A percentile compares a stretch with the other conserved stretches of the same genome.
These are phyloP conservation scores for Glaucomys volans DNA, from an alignment of 2,113 vertebrate genomes.

Conservation along the genomic window DNA sequence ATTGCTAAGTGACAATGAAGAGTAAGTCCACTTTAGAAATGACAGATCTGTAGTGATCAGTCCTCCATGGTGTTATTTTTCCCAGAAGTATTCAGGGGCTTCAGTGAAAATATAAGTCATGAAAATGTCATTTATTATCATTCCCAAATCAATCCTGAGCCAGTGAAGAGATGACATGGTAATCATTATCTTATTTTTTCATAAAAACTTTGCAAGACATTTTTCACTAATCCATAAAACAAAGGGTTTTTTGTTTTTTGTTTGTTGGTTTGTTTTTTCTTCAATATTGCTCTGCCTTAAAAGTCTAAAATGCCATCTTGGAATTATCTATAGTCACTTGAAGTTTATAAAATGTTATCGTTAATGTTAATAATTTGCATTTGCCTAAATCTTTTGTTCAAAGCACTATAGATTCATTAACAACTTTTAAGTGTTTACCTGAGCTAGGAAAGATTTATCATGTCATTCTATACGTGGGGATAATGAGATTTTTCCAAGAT, in stretches of 20 bases:
- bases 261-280: background rate
- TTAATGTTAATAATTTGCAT: background rate
- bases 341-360: slow-evolving; percentile 11
- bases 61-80: background rate
- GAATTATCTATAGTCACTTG: background rate
- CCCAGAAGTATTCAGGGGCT: background rate
- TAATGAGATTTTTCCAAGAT: background rate
- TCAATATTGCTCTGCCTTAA: background rate
- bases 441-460: background rate
- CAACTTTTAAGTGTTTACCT: background rate
- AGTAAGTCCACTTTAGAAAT: background rate
- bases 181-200: background rate
- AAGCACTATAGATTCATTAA: background rate
- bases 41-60: background rate
- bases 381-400: background rate
- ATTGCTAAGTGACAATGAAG: background rate
- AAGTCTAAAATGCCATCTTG: background rate
- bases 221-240: background rate
- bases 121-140: background rate
- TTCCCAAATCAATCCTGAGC: background rate
- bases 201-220: background rate
- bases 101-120: background rate
- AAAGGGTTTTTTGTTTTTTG: background rate
- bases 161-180: background rate
- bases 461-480: background rate